phyloP scores from a whole-genome alignment of 2,888 invertebrate species.

The Idaea aversata region DNA sequence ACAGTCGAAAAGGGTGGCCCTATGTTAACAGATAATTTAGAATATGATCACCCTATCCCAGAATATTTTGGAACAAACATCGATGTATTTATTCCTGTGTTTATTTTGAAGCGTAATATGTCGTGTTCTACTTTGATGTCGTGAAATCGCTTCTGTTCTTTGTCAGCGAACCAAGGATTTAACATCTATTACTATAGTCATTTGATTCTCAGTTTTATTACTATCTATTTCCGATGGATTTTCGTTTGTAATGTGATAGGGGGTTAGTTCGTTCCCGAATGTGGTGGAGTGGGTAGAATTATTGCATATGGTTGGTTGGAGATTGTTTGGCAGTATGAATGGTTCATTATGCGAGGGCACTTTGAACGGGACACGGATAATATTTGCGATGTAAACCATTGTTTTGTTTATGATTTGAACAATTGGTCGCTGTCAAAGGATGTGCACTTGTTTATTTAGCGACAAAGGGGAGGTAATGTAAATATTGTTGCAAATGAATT shows the following conservation, averaged over 20 bases:
- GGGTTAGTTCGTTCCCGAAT: constrained; percentile 54
- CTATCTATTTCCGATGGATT: constrained; percentile 68
- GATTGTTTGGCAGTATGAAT: constrained; percentile 78
- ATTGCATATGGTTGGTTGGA: constrained; percentile 80
- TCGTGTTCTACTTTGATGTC: constrained; percentile 81
- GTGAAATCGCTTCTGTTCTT: constrained; percentile 79
- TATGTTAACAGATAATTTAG: constrained; percentile 71
- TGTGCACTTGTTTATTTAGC: constrained; percentile 75
- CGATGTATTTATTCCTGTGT: constrained; percentile 78
- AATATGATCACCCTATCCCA: constrained; percentile 73
- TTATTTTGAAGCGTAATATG: constrained; percentile 80
- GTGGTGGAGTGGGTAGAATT: constrained; percentile 61
- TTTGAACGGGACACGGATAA: constrained; percentile 66
- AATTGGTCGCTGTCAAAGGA: constrained; percentile 79
- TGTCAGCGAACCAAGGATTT: constrained; percentile 74
- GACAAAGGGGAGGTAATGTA: constrained; percentile 42
- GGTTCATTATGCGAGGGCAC: constrained; percentile 77
- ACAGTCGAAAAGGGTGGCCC: constrained; percentile 71
- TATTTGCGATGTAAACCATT: constrained; percentile 78
- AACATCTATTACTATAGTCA: constrained; percentile 64
- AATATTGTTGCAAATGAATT: constrained; percentile 49
- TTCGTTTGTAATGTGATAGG: constrained; percentile 66
- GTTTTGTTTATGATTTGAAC: constrained; percentile 80
- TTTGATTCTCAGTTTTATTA: constrained; percentile 72
- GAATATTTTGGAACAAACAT: constrained; percentile 78